phyloP scores from a whole-genome alignment of 2,113 vertebrate species.

The Proteles cristata region DNA sequence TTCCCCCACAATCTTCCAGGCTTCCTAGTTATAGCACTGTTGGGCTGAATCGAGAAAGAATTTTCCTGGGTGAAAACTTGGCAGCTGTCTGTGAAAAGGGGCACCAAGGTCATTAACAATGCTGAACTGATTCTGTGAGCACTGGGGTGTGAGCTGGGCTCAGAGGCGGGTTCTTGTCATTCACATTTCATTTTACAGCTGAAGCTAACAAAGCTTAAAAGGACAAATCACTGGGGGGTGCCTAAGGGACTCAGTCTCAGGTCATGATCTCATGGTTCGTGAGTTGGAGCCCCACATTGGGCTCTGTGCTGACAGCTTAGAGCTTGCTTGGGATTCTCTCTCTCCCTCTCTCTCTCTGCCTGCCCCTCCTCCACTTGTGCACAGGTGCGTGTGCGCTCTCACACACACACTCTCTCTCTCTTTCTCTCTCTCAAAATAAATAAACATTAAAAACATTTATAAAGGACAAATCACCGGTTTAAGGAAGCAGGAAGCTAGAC shows the following conservation, averaged over 20 bases:
- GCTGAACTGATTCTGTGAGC: fast-evolving
- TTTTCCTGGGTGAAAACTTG: neutral
- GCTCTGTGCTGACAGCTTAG: too few relatives aligned
- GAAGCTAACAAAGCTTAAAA: neutral
- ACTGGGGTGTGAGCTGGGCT: neutral
- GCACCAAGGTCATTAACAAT: neutral
- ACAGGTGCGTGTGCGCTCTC: fast-evolving
- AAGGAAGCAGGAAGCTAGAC: neutral
- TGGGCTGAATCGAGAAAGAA: neutral
- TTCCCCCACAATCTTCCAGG: neutral
- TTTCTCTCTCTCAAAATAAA: too few relatives aligned
- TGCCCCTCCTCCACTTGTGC: too few relatives aligned
- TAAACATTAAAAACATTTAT: too few relatives aligned
- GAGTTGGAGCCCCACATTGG: too few relatives aligned
- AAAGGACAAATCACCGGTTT: neutral
- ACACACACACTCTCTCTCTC: too few relatives aligned
- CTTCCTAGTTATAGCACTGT: neutral
- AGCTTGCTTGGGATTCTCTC: too few relatives aligned
- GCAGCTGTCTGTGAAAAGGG: neutral
- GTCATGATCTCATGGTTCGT: too few relatives aligned
- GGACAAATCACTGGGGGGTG: neutral
- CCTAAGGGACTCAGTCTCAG: too few relatives aligned
- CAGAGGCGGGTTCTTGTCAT: neutral
- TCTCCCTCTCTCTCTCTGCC: too few relatives aligned
- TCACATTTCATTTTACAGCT: neutral